Evolutionary conservation across 2,797 vertebrate species (phyloP).

Genomic region (Eulemur rubriventer): DNA sequence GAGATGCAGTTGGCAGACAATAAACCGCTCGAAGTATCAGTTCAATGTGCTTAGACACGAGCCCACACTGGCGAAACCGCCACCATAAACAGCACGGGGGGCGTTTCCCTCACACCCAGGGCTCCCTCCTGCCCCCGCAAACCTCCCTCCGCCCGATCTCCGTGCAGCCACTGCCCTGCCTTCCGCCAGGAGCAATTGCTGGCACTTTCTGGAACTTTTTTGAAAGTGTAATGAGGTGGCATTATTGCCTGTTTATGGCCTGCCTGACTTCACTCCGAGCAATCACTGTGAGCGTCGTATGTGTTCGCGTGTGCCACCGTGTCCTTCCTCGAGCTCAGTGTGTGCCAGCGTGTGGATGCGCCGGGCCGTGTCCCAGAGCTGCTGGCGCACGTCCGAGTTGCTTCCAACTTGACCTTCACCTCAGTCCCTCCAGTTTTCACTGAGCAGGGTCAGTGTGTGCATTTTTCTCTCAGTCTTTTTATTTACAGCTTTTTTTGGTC

Average conservation of each 20-base stretch:
- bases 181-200: rapidly evolving
- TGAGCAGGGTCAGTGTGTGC: background rate
- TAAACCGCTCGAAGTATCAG: background rate
- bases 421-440: background rate
- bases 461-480: background rate
- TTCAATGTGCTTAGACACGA: background rate
- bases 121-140: rapidly evolving
- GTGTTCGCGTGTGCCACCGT: no score
- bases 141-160: background rate
- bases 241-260: background rate
- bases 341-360: no score
- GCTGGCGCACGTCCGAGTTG: rapidly evolving
- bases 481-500: background rate
- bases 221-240: background rate
- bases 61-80: background rate
- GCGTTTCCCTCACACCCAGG: background rate
- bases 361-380: background rate
- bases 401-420: background rate
- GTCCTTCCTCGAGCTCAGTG: background rate
- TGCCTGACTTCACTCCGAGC: background rate
- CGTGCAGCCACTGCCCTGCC: background rate
- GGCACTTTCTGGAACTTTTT: background rate
- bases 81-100: background rate
- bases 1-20: background rate
- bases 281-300: background rate